These are phyloP conservation scores for Drosophila eugracilis DNA, from an alignment of 1,140 invertebrate genomes.

Conservation along the genomic window DNA sequence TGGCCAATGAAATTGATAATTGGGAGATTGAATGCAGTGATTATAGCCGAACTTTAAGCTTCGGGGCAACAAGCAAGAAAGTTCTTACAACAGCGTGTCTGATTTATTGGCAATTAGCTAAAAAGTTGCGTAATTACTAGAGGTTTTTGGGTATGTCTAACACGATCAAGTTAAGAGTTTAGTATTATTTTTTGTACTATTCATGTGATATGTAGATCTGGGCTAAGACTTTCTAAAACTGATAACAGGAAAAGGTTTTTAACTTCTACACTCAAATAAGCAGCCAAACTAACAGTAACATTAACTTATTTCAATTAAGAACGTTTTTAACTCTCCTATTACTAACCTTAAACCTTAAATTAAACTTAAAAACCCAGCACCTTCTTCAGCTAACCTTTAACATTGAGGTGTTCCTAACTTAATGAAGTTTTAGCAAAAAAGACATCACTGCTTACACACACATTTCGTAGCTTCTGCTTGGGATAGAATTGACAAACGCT, in stretches of 20 bases:
- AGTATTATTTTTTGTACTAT: too few relatives aligned
- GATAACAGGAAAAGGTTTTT: too few relatives aligned
- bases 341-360: too few relatives aligned
- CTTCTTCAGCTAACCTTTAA: background rate
- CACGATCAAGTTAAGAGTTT: too few relatives aligned
- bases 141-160: background rate
- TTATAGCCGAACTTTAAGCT: background rate
- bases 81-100: background rate
- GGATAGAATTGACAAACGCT: constrained; percentile 40
- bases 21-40: constrained; percentile 11
- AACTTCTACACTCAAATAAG: too few relatives aligned
- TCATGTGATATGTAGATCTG: too few relatives aligned
- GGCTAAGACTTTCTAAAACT: too few relatives aligned
- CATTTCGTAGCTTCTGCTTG: constrained; percentile 10
- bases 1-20: constrained; percentile 12
- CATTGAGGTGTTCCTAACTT: background rate
- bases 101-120: background rate
- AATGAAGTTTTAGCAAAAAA: constrained; percentile 1
- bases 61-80: background rate
- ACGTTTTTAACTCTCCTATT: too few relatives aligned
- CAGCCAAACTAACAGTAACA: too few relatives aligned
- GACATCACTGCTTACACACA: background rate
- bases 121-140: too few relatives aligned
- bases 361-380: background rate
- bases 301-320: too few relatives aligned